Evolutionary conservation across 2,888 invertebrate genomes (phyloP), one percentile per base, ranked within the genome.

Genomic region (Lapara coniferarum): DNA sequence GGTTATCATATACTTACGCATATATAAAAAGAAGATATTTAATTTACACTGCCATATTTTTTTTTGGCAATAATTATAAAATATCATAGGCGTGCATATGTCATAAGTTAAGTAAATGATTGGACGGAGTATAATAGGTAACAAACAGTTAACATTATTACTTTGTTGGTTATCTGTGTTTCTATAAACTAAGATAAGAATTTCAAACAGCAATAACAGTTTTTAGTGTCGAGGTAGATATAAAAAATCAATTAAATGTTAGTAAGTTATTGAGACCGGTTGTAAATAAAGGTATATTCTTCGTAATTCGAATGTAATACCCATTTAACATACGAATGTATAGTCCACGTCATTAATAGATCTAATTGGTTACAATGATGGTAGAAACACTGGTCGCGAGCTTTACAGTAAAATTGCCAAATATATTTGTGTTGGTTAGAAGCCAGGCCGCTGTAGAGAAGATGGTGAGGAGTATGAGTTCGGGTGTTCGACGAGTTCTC

Each of bases 351-450:
- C 8, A 10, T 19, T 19, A 12, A 10, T 55, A 16, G 55, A 55
- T 6, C 16, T 53, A 10, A 10, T 55, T 55, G 10, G 10, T 8
- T 10, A 12, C 55, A 10, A 19, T 10, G 7, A 37, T 37, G 5
- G 8, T 37, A 37, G 37, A 37, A 8, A 5, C 37, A 16, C 16
- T 56, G 56, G 56, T 56, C 14, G 51, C 67, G 25, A 69, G 76
- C 66, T 73, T 37, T 59, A 19, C 44, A 10, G 67, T 63, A 6
- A 19, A 49, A 63, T 49, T 49, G 63, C 46, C 63, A 49, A 63
- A 49, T 63, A 46, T 59, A 59, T 46, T 49, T 63, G 63, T 49
- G 49, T 49, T 46, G 49, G 63, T 49, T 46, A 12, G 12, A 13
- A 13, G 49, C 25, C 63, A 19, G 59, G 63, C 8, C 63, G 63